These are phyloP conservation scores for Xyliphius kryptos DNA, from an alignment of 2,113 vertebrate genomes.

Conservation along the genomic window DNA sequence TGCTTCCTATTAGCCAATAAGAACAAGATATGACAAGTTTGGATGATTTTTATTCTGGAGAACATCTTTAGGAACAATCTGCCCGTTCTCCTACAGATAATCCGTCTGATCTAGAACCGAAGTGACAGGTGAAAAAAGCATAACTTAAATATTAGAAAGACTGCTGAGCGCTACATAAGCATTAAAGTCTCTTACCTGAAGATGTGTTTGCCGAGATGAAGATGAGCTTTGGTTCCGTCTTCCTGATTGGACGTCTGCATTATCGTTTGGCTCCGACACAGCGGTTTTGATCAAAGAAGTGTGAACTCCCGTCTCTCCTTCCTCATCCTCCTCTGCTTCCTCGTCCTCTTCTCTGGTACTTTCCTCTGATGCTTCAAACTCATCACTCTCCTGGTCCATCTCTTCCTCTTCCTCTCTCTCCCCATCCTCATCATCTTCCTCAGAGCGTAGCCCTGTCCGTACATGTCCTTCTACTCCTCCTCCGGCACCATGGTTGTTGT, in stretches of 20 bases:
- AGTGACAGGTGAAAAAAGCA: too few relatives aligned
- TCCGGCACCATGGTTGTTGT: too few relatives aligned
- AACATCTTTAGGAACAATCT: too few relatives aligned
- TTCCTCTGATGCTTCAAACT: conserved; percentile 92
- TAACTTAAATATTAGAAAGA: too few relatives aligned
- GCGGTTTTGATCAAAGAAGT: conserved; percentile 72
- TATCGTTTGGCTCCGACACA: conserved; percentile 76
- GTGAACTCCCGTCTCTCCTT: conserved; percentile 67
- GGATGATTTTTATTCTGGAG: too few relatives aligned
- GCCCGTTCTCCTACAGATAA: too few relatives aligned
- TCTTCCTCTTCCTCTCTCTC: conserved; percentile 90
- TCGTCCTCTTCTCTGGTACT: conserved; percentile 85
- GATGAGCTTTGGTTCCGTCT: conserved; percentile 77
- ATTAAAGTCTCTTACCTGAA: too few relatives aligned
- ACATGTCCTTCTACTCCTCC: conserved; percentile 60
- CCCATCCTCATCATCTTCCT: conserved; percentile 65
- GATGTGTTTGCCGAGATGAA: conserved; percentile 34
- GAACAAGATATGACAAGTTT: too few relatives aligned
- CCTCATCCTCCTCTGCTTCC: conserved; percentile 75
- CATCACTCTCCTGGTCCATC: conserved; percentile 98
- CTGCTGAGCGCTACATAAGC: too few relatives aligned
- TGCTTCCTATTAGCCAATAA: too few relatives aligned
- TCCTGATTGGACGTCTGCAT: conserved; percentile 72
- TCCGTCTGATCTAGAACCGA: too few relatives aligned
- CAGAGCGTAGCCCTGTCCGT: conserved; percentile 67